Evolutionary conservation across 2,113 vertebrate species (phyloP).

Genomic region (Zonotrichia leucophrys): DNA sequence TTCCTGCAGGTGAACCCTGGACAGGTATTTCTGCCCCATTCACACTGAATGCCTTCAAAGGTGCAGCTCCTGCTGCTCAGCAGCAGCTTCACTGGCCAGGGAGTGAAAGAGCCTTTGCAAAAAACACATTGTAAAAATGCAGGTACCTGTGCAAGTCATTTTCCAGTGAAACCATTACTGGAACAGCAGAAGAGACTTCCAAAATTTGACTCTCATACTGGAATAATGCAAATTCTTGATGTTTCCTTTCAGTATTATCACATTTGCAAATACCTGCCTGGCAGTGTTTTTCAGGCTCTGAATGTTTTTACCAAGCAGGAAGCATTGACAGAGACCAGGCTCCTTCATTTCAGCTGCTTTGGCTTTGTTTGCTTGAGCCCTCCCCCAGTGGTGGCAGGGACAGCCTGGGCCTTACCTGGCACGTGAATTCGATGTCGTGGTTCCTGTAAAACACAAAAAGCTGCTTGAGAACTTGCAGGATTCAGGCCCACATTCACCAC

Average conservation of each 20-base stretch:
- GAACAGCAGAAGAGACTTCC: neutral
- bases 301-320: neutral
- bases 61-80: neutral
- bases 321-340: neutral
- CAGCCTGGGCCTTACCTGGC: conserved; percentile 61
- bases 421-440: conserved; percentile 49
- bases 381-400: too few species aligned
- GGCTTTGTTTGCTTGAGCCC: neutral
- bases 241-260: neutral
- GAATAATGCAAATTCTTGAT: neutral
- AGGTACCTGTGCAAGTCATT: neutral
- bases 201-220: neutral
- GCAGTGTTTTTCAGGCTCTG: neutral
- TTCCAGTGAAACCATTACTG: neutral
- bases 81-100: neutral
- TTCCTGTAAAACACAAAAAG: conserved; percentile 65
- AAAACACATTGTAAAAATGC: fast-evolving
- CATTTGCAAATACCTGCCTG: neutral
- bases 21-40: neutral
- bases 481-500: neutral
- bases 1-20: neutral
- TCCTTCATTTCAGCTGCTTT: neutral
- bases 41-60: neutral
- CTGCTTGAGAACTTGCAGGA: neutral
- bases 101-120: neutral